Conservation (phyloP, 2,113 vertebrate genomes). For the Nothoprocta perdicaria region DNA sequence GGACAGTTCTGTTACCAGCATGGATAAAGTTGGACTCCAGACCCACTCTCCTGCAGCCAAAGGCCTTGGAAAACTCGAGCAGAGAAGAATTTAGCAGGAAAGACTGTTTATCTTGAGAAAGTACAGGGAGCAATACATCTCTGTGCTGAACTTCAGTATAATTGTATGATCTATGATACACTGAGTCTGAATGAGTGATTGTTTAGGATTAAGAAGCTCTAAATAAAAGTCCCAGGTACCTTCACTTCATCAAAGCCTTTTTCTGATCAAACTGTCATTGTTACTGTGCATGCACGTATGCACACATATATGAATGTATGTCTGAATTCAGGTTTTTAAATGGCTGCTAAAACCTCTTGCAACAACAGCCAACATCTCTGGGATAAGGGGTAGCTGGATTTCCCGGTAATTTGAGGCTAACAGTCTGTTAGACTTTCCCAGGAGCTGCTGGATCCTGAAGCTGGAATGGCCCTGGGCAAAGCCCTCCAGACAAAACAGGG, state of each 20-base stretch:
- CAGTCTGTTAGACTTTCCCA: background rate
- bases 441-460: background rate
- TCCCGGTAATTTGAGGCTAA: background rate
- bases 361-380: background rate
- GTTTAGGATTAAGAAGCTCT: background rate
- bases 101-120: background rate
- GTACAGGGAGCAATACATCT: background rate
- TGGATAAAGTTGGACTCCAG: background rate
- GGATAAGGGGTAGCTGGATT: background rate
- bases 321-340: background rate
- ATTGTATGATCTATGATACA: background rate
- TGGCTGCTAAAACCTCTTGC: background rate
- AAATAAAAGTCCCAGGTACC: background rate
- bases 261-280: background rate
- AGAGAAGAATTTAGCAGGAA: background rate
- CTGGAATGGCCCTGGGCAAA: background rate
- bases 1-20: background rate
- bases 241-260: background rate
- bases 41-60: rapidly evolving
- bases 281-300: background rate
- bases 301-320: background rate
- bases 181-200: background rate
- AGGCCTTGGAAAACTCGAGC: background rate
- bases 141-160: background rate
- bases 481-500: background rate